These are phyloP conservation scores for Trichopria drosophilae DNA, from an alignment of 2,888 invertebrate species.

Conservation along the genomic window DNA sequence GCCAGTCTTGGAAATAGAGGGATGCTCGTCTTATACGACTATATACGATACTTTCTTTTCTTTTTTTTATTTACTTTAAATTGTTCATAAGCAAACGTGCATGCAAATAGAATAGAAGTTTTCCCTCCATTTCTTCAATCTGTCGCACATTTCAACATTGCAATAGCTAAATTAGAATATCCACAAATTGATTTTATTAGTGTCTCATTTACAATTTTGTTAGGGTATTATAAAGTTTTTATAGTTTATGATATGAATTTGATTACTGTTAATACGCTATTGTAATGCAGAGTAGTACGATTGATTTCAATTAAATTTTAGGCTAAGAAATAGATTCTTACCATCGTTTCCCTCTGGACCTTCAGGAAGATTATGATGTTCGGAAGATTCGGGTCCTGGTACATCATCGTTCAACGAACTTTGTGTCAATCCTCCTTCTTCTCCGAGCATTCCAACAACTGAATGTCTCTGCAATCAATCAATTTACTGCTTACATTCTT, in stretches of 20 bases:
- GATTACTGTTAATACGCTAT: neutral
- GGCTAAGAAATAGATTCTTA: slow-evolving; percentile 53
- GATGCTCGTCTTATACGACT: slow-evolving; percentile 55
- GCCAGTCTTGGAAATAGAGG: slow-evolving; percentile 57
- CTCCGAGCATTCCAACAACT: slow-evolving; percentile 52
- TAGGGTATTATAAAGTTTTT: no score
- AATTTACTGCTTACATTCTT: no score
- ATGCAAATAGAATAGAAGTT: slow-evolving; percentile 47
- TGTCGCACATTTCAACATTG: slow-evolving; percentile 47
- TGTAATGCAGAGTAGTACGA: slow-evolving; percentile 35
- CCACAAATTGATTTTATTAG: no score
- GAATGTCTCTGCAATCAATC: slow-evolving; percentile 51
- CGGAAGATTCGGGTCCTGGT: slow-evolving; percentile 53
- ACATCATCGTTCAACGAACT: slow-evolving; percentile 53
- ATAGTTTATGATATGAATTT: no score
- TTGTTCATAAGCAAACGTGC: slow-evolving; percentile 54
- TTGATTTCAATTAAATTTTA: slow-evolving; percentile 12
- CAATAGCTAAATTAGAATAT: no score
- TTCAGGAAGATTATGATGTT: slow-evolving; percentile 57
- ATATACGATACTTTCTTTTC: slow-evolving; percentile 46
- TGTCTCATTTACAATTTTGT: no score
- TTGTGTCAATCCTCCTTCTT: slow-evolving; percentile 52
- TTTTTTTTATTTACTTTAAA: slow-evolving; percentile 11
- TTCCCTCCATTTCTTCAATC: slow-evolving; percentile 54
- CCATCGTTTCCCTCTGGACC: slow-evolving; percentile 59